Percentiles rank a stretch among this genome's conserved stretches.
These are phyloP conservation scores for Caenorhabditis imperialis DNA, from an alignment of 2,888 invertebrate species.

Conservation along the genomic window DNA sequence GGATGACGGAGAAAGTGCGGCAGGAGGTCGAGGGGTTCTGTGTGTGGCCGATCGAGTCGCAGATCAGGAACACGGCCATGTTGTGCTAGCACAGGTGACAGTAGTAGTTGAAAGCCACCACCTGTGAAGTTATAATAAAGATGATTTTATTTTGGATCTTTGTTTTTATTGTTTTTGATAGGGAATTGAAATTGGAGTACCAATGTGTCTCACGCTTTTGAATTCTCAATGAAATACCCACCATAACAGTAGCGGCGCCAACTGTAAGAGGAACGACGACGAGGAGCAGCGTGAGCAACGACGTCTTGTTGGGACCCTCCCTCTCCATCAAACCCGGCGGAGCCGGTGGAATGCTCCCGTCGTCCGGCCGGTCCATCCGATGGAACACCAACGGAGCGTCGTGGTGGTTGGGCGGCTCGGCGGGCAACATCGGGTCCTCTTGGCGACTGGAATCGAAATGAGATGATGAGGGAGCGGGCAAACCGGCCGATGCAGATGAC, in stretches of 20 bases:
- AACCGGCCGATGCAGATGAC: slow-evolving; percentile 26
- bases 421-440: slow-evolving; percentile 33
- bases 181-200: neutral
- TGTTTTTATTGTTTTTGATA: neutral
- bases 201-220: neutral
- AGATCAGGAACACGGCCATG: slow-evolving; percentile 53
- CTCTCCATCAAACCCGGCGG: slow-evolving; percentile 23
- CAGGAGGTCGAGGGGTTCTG: slow-evolving; percentile 56
- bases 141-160: neutral
- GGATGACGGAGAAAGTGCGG: slow-evolving; percentile 34
- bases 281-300: slow-evolving; percentile 73
- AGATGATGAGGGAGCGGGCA: slow-evolving; percentile 35
- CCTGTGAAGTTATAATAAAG: slow-evolving; percentile 50
- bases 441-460: slow-evolving; percentile 57
- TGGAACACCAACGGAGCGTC: slow-evolving; percentile 66
- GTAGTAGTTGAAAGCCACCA: slow-evolving; percentile 77
- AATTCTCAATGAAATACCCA: slow-evolving; percentile 24
- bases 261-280: slow-evolving; percentile 77
- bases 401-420: slow-evolving; percentile 38
- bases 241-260: slow-evolving; percentile 74
- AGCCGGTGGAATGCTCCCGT: slow-evolving; percentile 30
- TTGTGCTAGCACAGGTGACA: slow-evolving; percentile 74
- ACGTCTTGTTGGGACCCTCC: slow-evolving; percentile 63
- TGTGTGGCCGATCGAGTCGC: slow-evolving; percentile 62
- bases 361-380: slow-evolving; percentile 66